Base-by-base conservation (phyloP, 2,113 vertebrate genomes). In the Zootoca vivipara region DNA sequence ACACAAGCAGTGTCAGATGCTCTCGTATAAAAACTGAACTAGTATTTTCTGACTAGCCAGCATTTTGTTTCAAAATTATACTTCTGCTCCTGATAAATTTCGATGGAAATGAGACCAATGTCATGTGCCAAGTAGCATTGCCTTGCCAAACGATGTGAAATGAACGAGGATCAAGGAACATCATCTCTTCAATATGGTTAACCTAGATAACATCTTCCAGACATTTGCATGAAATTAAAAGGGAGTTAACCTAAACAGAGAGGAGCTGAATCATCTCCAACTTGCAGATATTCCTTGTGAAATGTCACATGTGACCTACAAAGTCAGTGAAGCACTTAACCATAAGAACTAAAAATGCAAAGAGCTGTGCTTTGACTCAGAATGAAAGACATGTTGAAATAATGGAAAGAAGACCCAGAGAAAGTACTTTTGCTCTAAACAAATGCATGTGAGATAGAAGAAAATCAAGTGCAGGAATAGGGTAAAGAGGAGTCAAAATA, bases 121-220 rank as follows among this genome's bases (percentile, higher is more conserved):
- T 1, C 52, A 62, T 28, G 46, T 0, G 15, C 90, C 90, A 90
- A 87, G 70, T 77, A 81, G 22, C 38, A n/a, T 1, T n/a, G 91
- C 83, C 74, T 2, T 85, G 90, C 85, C 89, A 93, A 92, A 92
- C 85, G 74, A 46, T 82, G 82, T 91, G 73, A 83, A 82, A 85
- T 74, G 87, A 65, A 87, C 88, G 81, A 87, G 87, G 91, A 91
- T 83, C 74, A 85, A 87, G 90, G 93, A 92, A 82, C 1, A 2
- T 65, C 1, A 30, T 92, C 82, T 94, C 86, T 62, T 85, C 62
- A 83, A 80, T 79, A 85, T 92, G 85, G 90, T 85, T 93, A 94
- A 89, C 82, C 69, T 40, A 93, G 92, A 92, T 91, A 95, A 90
- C 87, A 79, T 94, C 89, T 96, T 91, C 89, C 92, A 93, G 94